These are phyloP conservation scores for Caradrina kadenii DNA, from an alignment of 2,888 invertebrate species.

Conservation along the genomic window DNA sequence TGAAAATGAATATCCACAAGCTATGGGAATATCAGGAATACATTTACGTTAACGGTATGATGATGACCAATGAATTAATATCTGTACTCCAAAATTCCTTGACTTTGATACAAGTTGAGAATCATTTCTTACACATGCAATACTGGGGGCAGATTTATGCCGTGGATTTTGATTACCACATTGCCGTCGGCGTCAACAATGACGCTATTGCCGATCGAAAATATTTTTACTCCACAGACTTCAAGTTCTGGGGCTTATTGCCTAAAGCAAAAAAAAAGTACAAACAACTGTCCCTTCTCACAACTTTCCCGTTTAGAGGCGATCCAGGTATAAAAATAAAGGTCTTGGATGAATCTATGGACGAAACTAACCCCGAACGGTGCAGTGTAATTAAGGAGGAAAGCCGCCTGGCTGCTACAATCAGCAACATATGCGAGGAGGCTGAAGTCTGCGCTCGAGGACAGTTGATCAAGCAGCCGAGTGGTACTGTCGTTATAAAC, in stretches of 20 bases:
- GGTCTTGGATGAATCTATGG: slow-evolving; percentile 85
- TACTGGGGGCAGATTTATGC: slow-evolving; percentile 97
- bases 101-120: slow-evolving; percentile 94
- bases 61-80: slow-evolving; percentile 93
- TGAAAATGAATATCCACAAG: slow-evolving; percentile 83
- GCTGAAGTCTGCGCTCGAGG: slow-evolving; percentile 95
- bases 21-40: slow-evolving; percentile 87
- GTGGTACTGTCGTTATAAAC: slow-evolving; percentile 93
- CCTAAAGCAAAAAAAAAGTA: slow-evolving; percentile 86
- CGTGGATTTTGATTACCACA: slow-evolving; percentile 94
- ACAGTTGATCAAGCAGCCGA: slow-evolving; percentile 93
- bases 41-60: slow-evolving; percentile 91
- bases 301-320: slow-evolving; percentile 87
- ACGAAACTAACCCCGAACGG: slow-evolving; percentile 80
- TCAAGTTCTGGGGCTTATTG: slow-evolving; percentile 92
- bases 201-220: slow-evolving; percentile 93
- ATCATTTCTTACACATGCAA: slow-evolving; percentile 95
- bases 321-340: slow-evolving; percentile 89
- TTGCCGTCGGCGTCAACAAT: slow-evolving; percentile 94
- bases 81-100: slow-evolving; percentile 94
- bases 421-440: slow-evolving; percentile 93
- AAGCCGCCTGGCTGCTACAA: slow-evolving; percentile 93
- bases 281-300: slow-evolving; percentile 82
- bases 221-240: slow-evolving; percentile 94
- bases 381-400: slow-evolving; percentile 93